These are phyloP conservation scores for Chamaea fasciata DNA, from an alignment of 2,113 vertebrate species.

Conservation along the genomic window DNA sequence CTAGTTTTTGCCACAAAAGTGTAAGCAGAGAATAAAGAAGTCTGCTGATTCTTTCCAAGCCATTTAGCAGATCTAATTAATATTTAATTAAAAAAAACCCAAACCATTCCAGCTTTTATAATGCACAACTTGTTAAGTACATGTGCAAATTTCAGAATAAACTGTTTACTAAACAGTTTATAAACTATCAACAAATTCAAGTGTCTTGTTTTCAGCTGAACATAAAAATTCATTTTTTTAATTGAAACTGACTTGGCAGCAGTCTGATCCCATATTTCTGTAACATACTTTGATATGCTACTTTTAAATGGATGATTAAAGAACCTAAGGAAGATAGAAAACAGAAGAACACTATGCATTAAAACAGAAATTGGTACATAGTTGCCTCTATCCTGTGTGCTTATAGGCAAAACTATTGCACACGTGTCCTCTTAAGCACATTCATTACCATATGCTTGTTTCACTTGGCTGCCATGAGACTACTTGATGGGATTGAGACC, in stretches of 20 bases:
- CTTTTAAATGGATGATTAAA: neutral
- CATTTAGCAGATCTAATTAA: neutral
- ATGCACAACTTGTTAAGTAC: neutral
- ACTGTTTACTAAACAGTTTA: conserved; percentile 9
- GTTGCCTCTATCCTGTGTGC: neutral
- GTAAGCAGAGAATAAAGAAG: neutral
- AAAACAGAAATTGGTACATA: neutral
- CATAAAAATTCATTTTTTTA: neutral
- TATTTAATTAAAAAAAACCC: neutral
- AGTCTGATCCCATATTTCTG: neutral
- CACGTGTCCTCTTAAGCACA: neutral
- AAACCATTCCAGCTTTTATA: neutral
- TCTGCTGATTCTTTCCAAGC: neutral
- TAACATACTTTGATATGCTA: neutral
- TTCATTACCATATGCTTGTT: neutral
- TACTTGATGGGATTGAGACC: neutral
- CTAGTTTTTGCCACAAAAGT: neutral
- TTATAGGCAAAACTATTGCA: neutral
- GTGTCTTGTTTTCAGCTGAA: neutral
- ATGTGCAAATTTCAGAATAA: neutral
- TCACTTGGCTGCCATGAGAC: neutral
- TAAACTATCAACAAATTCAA: neutral
- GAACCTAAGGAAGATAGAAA: neutral
- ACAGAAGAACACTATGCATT: neutral
- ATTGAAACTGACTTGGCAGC: neutral